Evolutionary conservation across 1,140 invertebrate species (phyloP).

Genomic region (Zaprionus tsacasi): DNA sequence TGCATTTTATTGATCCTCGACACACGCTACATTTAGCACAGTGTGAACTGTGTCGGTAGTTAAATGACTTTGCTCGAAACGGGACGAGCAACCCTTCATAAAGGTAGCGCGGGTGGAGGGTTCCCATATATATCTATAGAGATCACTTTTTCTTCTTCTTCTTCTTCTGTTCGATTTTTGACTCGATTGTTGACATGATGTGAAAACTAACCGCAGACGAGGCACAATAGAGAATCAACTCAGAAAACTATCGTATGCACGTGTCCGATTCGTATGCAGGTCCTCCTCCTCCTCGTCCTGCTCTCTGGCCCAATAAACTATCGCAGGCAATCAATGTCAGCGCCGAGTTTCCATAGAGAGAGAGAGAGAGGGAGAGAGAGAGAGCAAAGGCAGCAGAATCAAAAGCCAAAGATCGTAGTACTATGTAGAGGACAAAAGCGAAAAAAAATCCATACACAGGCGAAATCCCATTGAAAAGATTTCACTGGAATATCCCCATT

Average conservation of each 20-base stretch:
- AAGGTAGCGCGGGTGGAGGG: constrained; percentile 8
- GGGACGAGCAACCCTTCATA: constrained; percentile 13
- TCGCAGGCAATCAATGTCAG: constrained; percentile 76
- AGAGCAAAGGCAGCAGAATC: constrained; percentile 42
- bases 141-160: constrained; percentile 7
- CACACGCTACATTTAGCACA: constrained; percentile 72
- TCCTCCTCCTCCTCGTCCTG: constrained; percentile 9
- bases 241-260: constrained; percentile 22
- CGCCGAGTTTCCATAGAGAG: constrained; percentile 34
- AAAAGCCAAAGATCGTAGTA: constrained; percentile 32
- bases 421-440: constrained; percentile 20
- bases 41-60: constrained; percentile 67
- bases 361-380: too few relatives aligned
- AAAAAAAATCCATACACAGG: constrained; percentile 20
- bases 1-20: constrained; percentile 47
- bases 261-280: constrained; percentile 52
- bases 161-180: constrained; percentile 49
- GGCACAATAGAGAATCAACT: constrained; percentile 54
- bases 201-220: constrained; percentile 72
- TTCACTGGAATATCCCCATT: constrained; percentile 74
- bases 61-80: constrained; percentile 63
- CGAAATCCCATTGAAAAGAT: constrained; percentile 60
- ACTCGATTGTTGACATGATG: constrained; percentile 74
- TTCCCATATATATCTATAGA: neutral
- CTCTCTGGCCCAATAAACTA: constrained; percentile 57